phyloP scores from a whole-genome alignment of 2,113 vertebrate genomes.

The Ceyx cyanopectus region DNA sequence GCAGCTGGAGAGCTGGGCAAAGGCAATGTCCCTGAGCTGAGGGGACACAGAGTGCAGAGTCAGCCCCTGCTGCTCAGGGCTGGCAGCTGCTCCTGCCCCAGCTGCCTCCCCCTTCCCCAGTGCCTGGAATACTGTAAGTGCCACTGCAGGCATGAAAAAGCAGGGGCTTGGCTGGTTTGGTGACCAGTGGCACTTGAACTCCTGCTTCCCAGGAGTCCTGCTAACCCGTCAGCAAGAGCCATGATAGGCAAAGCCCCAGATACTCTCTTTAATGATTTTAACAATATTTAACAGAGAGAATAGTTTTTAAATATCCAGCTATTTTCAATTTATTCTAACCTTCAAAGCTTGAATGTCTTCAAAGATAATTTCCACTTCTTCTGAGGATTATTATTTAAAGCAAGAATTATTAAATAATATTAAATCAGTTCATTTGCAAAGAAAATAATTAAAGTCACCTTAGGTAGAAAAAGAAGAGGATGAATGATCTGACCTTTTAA shows the following conservation, averaged over 20 bases:
- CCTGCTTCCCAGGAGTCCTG: not conserved
- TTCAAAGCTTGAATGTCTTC: conserved; percentile 40
- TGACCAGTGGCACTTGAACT: not conserved
- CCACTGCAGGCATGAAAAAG: not conserved
- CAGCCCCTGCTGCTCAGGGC: rapidly evolving
- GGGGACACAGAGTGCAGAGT: rapidly evolving
- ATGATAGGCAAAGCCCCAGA: not conserved
- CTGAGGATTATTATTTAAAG: conserved; percentile 58
- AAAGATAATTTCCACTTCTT: conserved; percentile 24
- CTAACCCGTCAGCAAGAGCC: not conserved
- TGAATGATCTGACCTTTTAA: conserved; percentile 77
- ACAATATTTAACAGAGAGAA: conserved; percentile 2
- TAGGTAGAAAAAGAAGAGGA: conserved; percentile 5
- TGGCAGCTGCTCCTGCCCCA: not conserved
- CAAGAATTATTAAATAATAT: conserved; percentile 62
- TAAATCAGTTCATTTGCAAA: conserved; percentile 58
- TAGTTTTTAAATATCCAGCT: not conserved
- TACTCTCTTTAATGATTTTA: conserved; percentile 3
- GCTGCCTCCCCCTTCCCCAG: not conserved
- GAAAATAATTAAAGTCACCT: conserved; percentile 71
- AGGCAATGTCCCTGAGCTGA: not conserved
- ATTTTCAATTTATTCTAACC: conserved; percentile 45
- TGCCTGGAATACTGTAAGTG: too few relatives aligned
- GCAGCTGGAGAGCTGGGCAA: not conserved
- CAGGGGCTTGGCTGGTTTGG: not conserved